Percentiles rank a stretch among this genome's conserved stretches.
phyloP scores from a whole-genome alignment of 2,113 vertebrate species.

The Manacus vitellinus region DNA sequence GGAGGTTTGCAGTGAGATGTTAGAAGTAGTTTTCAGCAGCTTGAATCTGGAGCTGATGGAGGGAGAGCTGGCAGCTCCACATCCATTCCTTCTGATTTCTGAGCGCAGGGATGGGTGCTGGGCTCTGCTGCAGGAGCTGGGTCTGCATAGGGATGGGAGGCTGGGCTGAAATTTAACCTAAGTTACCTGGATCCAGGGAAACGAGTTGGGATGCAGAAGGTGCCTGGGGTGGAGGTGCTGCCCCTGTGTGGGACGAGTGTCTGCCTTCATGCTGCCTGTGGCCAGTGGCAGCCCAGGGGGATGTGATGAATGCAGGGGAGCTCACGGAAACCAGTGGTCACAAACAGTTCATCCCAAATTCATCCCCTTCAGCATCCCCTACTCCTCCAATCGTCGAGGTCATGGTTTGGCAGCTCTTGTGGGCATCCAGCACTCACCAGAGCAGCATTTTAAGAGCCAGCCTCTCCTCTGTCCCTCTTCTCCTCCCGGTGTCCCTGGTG shows the following conservation, averaged over 20 bases:
- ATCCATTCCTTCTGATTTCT: background rate
- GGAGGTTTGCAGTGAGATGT: background rate
- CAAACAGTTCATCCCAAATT: background rate
- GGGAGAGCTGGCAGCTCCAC: background rate
- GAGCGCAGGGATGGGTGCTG: background rate
- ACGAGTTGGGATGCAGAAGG: background rate
- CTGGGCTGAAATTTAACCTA: background rate
- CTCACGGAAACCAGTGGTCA: background rate
- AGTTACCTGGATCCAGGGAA: background rate
- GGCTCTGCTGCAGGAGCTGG: background rate
- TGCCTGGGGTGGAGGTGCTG: background rate
- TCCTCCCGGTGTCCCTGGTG: accelerated
- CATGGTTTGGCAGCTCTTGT: accelerated
- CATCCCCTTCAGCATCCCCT: background rate
- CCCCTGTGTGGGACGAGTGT: background rate
- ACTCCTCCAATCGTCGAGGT: accelerated
- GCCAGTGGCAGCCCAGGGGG: background rate
- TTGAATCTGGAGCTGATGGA: background rate
- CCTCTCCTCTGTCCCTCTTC: background rate
- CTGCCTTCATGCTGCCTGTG: background rate
- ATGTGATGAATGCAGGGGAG: background rate
- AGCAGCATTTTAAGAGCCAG: background rate
- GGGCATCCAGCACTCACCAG: background rate
- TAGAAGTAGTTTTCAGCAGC: background rate
- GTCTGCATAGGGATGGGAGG: accelerated